These are phyloP conservation scores for Eptatretus atami DNA, from an alignment of 2,797 vertebrate genomes.

Conservation along the genomic window DNA sequence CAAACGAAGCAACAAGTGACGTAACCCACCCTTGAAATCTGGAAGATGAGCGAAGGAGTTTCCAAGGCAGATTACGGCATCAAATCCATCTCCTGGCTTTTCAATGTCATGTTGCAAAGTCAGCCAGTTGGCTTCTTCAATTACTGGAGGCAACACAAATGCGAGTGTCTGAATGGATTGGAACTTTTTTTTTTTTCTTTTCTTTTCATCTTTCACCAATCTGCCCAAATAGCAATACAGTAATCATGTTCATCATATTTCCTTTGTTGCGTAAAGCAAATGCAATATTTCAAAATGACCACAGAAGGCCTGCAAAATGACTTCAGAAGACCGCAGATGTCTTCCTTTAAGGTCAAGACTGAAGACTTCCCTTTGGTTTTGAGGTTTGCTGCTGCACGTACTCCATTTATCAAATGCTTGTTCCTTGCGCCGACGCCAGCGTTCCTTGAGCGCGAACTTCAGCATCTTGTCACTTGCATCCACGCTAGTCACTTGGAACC, in stretches of 20 bases:
- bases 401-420: conserved; percentile 62
- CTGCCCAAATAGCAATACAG: too few species aligned
- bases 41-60: conserved; percentile 91
- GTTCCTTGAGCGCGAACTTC: conserved; percentile 61
- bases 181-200: too few species aligned
- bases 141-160: conserved; percentile 19
- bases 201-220: too few species aligned
- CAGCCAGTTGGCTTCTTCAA: conserved; percentile 93
- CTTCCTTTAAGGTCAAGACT: too few species aligned
- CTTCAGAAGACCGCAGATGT: too few species aligned
- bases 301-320: too few species aligned
- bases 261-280: too few species aligned
- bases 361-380: too few species aligned
- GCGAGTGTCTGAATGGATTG: too few species aligned
- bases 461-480: conserved; percentile 99
- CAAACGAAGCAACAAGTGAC: too few species aligned
- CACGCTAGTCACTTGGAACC: conserved; percentile 48
- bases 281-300: too few species aligned
- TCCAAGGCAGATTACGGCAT: conserved; percentile 76
- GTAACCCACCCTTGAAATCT: conserved; percentile 49
- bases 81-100: conserved; percentile 39
- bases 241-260: too few species aligned
- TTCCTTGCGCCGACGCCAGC: conserved; percentile 68
- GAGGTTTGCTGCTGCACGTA: conserved; percentile 12
- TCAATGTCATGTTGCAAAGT: conserved; percentile 40